phyloP scores from a whole-genome alignment of 2,888 invertebrate genomes.

The Microdon myrmicae region DNA sequence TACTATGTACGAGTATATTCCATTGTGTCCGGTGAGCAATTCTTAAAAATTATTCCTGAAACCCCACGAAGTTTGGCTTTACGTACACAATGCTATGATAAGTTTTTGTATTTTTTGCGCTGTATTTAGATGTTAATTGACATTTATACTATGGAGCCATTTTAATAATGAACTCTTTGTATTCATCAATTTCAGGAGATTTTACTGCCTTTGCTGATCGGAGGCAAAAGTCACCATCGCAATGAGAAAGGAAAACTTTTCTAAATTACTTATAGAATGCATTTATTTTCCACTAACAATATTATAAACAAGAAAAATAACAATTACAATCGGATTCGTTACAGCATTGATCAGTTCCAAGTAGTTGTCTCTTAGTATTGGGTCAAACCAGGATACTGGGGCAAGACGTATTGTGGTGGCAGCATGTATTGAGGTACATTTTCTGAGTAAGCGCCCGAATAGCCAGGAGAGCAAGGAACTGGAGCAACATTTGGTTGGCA shows the following conservation, averaged over 20 bases:
- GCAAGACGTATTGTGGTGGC: conserved; percentile 29
- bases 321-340: conserved; percentile 15
- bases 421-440: conserved; percentile 53
- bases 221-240: neutral
- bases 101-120: conserved; percentile 14
- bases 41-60: too few relatives aligned
- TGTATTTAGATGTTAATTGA: too few relatives aligned
- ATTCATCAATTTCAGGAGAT: conserved; percentile 18
- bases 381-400: conserved; percentile 9
- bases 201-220: neutral
- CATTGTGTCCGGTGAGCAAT: too few relatives aligned
- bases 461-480: conserved; percentile 57
- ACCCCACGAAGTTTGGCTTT: too few relatives aligned
- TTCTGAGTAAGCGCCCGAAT: conserved; percentile 61
- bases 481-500: conserved; percentile 60
- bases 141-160: conserved; percentile 1
- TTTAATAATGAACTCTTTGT: conserved; percentile 20
- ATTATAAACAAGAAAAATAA: conserved; percentile 15
- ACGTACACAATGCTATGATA: conserved; percentile 13
- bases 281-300: conserved; percentile 11
- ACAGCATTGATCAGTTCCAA: conserved; percentile 7
- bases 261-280: conserved; percentile 1
- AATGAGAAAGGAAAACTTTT: conserved; percentile 2
- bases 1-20: too few relatives aligned
- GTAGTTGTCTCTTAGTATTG: conserved; percentile 19